phyloP scores from a whole-genome alignment of 2,113 vertebrate species.

The Campylomormyrus tamandua region DNA sequence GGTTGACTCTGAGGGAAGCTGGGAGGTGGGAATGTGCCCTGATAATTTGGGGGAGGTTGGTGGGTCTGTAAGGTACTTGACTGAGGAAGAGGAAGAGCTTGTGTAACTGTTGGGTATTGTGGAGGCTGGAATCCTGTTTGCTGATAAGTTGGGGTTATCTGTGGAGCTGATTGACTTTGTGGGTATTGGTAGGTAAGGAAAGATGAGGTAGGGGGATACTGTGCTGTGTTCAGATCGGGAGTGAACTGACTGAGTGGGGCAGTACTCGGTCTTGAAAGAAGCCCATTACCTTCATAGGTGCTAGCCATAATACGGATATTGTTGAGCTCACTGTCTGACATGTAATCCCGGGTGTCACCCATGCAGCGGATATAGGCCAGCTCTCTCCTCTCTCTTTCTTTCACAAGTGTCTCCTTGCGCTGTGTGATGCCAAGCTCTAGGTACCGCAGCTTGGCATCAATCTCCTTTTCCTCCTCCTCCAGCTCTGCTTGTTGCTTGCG shows the following conservation, averaged over 20 bases:
- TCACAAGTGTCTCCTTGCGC: conserved; percentile 88
- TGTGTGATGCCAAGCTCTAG: conserved; percentile 91
- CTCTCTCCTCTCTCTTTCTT: conserved; percentile 78
- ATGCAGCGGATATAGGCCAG: conserved; percentile 78
- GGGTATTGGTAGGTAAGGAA: conserved; percentile 74
- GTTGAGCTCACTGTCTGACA: conserved; percentile 93
- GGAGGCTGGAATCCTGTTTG: conserved; percentile 76
- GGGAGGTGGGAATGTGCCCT: conserved; percentile 66
- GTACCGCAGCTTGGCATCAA: conserved; percentile 93
- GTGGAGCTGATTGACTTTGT: conserved; percentile 59
- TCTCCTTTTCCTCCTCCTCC: conserved; percentile 98
- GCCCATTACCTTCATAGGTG: conserved; percentile 62
- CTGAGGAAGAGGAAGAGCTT: conserved; percentile 60
- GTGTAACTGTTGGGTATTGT: conserved; percentile 69
- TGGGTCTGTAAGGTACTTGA: conserved; percentile 76
- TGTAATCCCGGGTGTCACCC: conserved; percentile 84
- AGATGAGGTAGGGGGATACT: conserved; percentile 66
- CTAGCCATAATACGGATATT: conserved; percentile 74
- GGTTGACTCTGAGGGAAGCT: conserved; percentile 59
- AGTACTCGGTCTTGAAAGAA: conserved; percentile 65
- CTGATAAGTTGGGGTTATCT: conserved; percentile 65
- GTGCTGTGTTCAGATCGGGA: conserved; percentile 63
- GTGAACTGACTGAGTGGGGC: conserved; percentile 70
- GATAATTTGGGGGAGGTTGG: conserved; percentile 69
- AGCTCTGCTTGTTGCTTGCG: conserved; percentile 95